Evolutionary conservation across 2,797 vertebrate species (phyloP), one percentile per base, ranked within the genome.

Genomic region (Sparidentex hasta): DNA sequence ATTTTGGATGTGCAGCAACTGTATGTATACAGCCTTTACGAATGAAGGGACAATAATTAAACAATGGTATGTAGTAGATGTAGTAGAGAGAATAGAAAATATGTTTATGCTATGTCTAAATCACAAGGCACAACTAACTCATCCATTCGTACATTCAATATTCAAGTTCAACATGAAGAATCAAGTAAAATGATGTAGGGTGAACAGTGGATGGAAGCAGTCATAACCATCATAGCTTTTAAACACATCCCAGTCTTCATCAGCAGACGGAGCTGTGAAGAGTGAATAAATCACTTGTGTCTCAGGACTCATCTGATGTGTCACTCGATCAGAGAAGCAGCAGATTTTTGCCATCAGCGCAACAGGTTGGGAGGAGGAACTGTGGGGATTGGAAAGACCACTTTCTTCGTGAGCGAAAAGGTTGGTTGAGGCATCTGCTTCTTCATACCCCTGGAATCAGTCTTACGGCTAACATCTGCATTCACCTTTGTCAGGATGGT

Each of bases 361-460:
- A 0, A 4, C 57, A 86, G 67, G 6, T 0, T 20, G 1, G 89
- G 92, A 43, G 78, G 47, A 58, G 3, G 4, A 0, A 0, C 33
- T 38, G 7, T 1, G n/a, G 97, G 97, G 11, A 92, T 29, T 0
- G 96, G 96, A 68, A 98, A 98, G 46, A 97, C 73, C 55, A 97
- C 52, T 78, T 87, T 96, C 90, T 88, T 96, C 51, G 88, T 93
- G 57, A 98, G 93, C 11, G 96, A 94, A 76, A 93, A 97, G n/a
- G 89, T 72, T n/a, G 95, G 96, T 25, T 97, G 95, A 27, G 97
- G 97, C 93, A 97, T 98, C 91, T 98, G 98, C 81, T 96, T 98
- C 86, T 0, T 91, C 2, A 0, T 0, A 4, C 81, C 78, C 0
- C 0, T 0, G 0, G 0, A 0, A 63, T 87, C 88, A 0, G 62